Percentiles rank a stretch among this genome's conserved stretches.
Conservation (phyloP, 92 coral and sea anemone species). For the Desmophyllum pertusum region DNA sequence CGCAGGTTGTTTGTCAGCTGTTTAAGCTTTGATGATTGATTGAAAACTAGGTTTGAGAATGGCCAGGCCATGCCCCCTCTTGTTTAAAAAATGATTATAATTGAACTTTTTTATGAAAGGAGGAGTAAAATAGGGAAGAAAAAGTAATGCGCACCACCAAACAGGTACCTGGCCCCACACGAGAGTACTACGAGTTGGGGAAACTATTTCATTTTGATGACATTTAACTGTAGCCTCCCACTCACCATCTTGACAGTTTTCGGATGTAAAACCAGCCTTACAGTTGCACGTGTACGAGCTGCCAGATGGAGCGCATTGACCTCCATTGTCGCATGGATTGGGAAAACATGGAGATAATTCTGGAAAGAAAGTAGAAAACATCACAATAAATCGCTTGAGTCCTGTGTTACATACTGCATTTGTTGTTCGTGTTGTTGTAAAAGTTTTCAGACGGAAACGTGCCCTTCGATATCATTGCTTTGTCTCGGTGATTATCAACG, state of each 20-base stretch:
- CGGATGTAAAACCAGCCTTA: constrained; percentile 4
- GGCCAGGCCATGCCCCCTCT: too few relatives aligned
- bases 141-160: too few relatives aligned
- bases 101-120: too few relatives aligned
- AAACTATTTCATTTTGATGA: too few relatives aligned
- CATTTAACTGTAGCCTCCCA: not conserved
- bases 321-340: constrained; percentile 17
- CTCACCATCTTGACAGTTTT: constrained; percentile 25
- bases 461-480: not conserved
- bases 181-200: too few relatives aligned
- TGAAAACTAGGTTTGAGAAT: too few relatives aligned
- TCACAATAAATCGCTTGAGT: not conserved
- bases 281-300: constrained; percentile 14
- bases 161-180: too few relatives aligned
- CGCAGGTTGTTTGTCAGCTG: too few relatives aligned
- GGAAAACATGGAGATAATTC: constrained; percentile 24
- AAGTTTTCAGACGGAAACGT: not conserved
- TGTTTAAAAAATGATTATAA: too few relatives aligned
- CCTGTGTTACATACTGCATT: not conserved
- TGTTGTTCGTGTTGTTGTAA: too few relatives aligned
- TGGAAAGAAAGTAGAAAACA: not conserved
- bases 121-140: too few relatives aligned
- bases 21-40: too few relatives aligned
- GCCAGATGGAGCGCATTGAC: not conserved
- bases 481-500: not conserved